These are phyloP conservation scores for Colistium nudipinnis DNA, from an alignment of 2,113 vertebrate species.

Conservation along the genomic window DNA sequence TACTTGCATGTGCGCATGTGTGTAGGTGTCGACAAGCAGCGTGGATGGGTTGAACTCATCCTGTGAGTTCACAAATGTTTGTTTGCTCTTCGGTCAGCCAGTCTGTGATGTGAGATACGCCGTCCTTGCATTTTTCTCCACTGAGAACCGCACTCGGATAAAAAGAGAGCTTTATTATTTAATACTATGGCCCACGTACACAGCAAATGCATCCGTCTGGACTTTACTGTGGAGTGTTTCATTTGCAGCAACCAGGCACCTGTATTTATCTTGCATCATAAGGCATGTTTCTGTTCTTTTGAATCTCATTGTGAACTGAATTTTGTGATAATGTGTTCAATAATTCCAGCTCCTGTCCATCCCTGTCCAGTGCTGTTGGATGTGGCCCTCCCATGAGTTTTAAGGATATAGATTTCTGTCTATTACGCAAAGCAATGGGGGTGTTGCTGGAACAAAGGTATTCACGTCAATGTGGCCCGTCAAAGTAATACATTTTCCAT, in stretches of 20 bases:
- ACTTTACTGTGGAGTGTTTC: too few species aligned
- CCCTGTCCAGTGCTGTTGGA: neutral
- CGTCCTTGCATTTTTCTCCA: conserved; percentile 21
- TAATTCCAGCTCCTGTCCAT: neutral
- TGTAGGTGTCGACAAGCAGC: conserved; percentile 14
- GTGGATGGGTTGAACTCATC: conserved; percentile 30
- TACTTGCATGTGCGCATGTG: conserved; percentile 20
- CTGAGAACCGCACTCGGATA: neutral
- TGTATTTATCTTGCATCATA: neutral
- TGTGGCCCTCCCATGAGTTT: neutral
- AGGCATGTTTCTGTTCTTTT: neutral
- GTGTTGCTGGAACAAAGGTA: too few species aligned
- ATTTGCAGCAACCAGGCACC: too few species aligned
- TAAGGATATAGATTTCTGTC: too few species aligned
- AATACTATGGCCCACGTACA: too few species aligned
- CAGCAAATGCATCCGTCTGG: too few species aligned
- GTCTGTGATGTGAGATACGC: conserved; percentile 14
- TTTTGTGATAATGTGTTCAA: neutral
- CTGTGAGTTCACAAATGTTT: conserved; percentile 35
- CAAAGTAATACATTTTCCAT: too few species aligned
- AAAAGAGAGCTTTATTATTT: too few species aligned
- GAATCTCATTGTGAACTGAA: neutral
- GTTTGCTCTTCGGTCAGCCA: conserved; percentile 10
- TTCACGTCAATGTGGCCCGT: too few species aligned
- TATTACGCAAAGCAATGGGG: too few species aligned